phyloP scores from a whole-genome alignment of 2,113 vertebrate genomes.

The Ailuropoda melanoleuca region DNA sequence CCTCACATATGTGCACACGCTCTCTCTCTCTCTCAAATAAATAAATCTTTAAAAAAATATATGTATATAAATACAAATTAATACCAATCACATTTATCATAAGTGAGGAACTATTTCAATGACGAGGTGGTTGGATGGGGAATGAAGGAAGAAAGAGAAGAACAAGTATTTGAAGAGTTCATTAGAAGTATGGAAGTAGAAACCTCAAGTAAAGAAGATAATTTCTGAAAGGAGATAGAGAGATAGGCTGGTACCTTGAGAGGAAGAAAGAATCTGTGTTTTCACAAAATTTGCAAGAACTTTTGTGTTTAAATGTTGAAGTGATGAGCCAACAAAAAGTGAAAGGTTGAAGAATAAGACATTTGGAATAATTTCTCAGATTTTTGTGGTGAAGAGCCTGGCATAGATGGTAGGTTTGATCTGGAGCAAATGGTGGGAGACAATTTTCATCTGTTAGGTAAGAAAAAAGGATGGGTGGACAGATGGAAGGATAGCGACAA shows the following conservation, averaged over 20 bases:
- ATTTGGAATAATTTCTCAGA: background rate
- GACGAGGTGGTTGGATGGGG: background rate
- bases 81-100: background rate
- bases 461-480: background rate
- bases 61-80: no score
- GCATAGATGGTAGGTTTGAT: background rate
- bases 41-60: background rate
- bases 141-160: background rate
- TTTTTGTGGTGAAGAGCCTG: background rate
- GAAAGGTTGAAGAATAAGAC: background rate
- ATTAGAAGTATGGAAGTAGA: background rate
- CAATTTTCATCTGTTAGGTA: background rate
- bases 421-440: background rate
- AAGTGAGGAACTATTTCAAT: background rate
- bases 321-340: background rate
- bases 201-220: background rate
- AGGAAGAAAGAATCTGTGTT: background rate
- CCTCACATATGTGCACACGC: background rate
- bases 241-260: rapidly evolving
- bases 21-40: background rate
- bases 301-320: background rate
- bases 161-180: background rate
- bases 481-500: background rate
- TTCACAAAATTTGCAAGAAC: background rate
- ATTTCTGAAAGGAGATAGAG: background rate